Evolutionary conservation across 2,888 invertebrate species (phyloP).

Genomic region (Eristalis tenax): DNA sequence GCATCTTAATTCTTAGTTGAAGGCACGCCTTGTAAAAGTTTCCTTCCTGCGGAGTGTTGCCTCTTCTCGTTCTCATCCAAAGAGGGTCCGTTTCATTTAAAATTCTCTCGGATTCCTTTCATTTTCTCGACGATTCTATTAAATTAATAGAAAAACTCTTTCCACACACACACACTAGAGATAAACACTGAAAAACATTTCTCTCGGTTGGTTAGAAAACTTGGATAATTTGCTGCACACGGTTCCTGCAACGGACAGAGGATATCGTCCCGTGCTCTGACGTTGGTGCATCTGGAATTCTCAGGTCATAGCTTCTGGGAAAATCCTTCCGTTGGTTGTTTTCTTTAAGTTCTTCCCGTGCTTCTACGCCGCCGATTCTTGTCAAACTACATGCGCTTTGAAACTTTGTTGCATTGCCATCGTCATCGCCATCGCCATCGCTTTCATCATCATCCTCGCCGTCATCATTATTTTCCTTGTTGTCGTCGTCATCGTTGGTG

Average conservation of each 20-base stretch:
- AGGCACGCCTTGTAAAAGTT: conserved; percentile 45
- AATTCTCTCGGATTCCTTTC: conserved; percentile 19
- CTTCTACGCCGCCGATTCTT: conserved; percentile 26
- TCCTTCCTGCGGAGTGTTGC: background rate
- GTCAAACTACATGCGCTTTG: conserved; percentile 44
- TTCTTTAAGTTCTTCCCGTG: background rate
- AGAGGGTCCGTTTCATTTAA: conserved; percentile 54
- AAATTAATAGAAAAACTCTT: conserved; percentile 66
- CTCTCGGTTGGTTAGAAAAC: conserved; percentile 12
- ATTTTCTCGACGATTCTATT: conserved; percentile 35
- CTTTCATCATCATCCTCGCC: background rate
- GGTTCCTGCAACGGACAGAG: background rate
- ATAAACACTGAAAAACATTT: background rate
- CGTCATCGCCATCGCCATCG: background rate
- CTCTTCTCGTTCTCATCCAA: background rate
- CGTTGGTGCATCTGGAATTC: conserved; percentile 1
- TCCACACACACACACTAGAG: conserved; percentile 13
- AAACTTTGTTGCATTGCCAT: conserved; percentile 59
- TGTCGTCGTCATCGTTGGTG: background rate
- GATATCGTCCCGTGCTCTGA: background rate
- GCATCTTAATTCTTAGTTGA: conserved; percentile 34
- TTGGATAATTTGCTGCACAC: background rate
- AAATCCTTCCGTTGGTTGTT: conserved; percentile 44
- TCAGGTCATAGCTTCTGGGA: conserved; percentile 35
- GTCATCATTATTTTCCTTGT: conserved; percentile 2